Conservation (phyloP, 2,888 invertebrate species). For the Malachius bipustulatus region DNA sequence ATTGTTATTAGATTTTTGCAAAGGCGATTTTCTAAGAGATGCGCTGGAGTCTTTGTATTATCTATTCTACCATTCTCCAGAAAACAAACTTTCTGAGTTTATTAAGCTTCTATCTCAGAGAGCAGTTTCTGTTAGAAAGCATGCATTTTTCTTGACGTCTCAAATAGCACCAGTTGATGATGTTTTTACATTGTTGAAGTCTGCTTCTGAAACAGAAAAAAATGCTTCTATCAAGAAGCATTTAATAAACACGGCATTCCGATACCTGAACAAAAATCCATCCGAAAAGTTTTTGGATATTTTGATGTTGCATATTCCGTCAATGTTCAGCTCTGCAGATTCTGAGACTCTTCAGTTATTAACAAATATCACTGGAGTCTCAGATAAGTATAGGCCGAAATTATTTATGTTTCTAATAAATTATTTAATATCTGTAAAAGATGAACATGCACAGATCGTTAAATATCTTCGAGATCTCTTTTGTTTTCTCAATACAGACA, state of each 20-base stretch:
- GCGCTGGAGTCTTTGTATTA: constrained; percentile 10
- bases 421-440: no score
- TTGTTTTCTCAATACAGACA: no score
- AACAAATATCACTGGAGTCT: constrained; percentile 6
- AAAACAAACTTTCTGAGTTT: constrained; percentile 4
- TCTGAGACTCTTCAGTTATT: constrained; percentile 9
- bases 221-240: constrained; percentile 9
- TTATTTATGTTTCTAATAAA: no score
- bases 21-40: constrained; percentile 9
- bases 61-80: constrained; percentile 8
- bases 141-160: constrained; percentile 8
- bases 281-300: no score
- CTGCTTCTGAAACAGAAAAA: constrained; percentile 7
- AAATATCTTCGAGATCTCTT: no score
- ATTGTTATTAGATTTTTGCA: constrained; percentile 10
- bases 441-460: no score
- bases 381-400: constrained; percentile 8
- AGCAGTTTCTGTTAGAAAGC: constrained; percentile 11
- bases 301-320: no score
- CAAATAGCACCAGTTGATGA: constrained; percentile 8
- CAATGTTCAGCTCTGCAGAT: no score
- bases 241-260: constrained; percentile 9
- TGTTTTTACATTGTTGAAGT: constrained; percentile 7
- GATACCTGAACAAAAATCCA: constrained; percentile 8
- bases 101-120: constrained; percentile 7